Base-by-base conservation (phyloP, 2,797 vertebrate genomes). In the Microcaecilia unicolor region DNA sequence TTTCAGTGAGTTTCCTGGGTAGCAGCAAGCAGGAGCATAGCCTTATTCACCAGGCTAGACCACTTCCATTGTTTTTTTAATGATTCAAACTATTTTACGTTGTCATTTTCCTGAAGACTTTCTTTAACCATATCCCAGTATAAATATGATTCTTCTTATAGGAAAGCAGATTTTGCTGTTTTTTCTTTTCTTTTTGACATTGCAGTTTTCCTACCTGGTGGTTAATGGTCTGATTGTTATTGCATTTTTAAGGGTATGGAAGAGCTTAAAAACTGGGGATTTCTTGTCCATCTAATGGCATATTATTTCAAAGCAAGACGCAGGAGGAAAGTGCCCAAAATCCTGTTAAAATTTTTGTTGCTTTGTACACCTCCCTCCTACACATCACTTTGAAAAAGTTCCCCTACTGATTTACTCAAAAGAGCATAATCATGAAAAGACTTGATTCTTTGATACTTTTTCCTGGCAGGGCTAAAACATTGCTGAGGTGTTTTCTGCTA, bases 291-390 rank as follows among this genome's bases (percentile, higher is more conserved):
- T 36, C 32, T 36, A 25, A 31, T 41, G 32, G 32, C 29, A 48
- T 48, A 48, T 48, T 27, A 48, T 48, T 48, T 48, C 22, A 41
- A 26, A 48, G 48, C 45, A 48, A 37, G 37, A 48, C 39, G 31
- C 37, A 35, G 37, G 39, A 48, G 32, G 37, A 48, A 31, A 41
- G 37, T 31, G 27, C 37, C 32, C 37, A 48, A n/a, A 48, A 48
- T 41, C 37, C 45, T 10, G 15, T 40, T 48, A 36, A 48, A 41
- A 48, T 48, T 48, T 31, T 48, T 41, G 45, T 45, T 37, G 31
- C 45, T 48, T 48, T 48, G 45, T 48, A 28, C 41, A 48, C 45
- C 37, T 18, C 37, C 27, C 37, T 18, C 45, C 45, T 32, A 48
- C 45, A 36, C 45, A 48, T 25, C 37, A 48, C 37, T 48, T 48